Base-by-base conservation (phyloP, 2,797 vertebrate genomes). In the Eulemur coronatus region DNA sequence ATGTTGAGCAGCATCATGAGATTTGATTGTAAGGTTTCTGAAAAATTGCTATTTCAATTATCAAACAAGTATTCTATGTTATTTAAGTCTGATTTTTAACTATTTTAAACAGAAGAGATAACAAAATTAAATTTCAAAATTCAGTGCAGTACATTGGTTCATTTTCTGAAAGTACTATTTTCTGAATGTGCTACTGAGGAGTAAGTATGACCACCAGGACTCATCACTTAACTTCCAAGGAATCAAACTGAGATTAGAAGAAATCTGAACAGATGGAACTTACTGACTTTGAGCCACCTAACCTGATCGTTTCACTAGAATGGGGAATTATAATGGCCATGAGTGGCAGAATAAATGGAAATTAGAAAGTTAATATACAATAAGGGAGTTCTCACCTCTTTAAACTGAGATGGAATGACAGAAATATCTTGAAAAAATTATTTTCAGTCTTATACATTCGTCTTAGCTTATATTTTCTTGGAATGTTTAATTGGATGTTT, bases 401-500 rank as follows among this genome's bases (percentile, higher is more conserved):
- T 80, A 86, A 65, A 57, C 48, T 67, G 33, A 93, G 30, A 43
- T 1, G 28, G 14, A 96, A 76, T 76, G 35, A 28, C 61, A 92
- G 88, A 79, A 12, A 90, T 50, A 72, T 35, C 35, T 65, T 84
- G 28, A 38, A 88, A 87, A 92, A 94, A 52, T 38, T 81, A 38
- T 65, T 81, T 95, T 96, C 38, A 43, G 46, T 86, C 28, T 52
- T 85, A 84, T 52, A 48, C 26, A 55, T 95, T 90, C 94, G 30
- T 87, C 57, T 73, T 43, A 46, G 28, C 9, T 93, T 67, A 63
- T 26, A 87, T 88, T 59, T 82, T 30, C 43, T 84, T 84, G 28
- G 69, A 86, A 95, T 89, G 73, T 67, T 97, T 59, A 95, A 97
- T 94, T 94, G 61, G n/a, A 50, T 92, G 11, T 81, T 97, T 97